Evolutionary conservation across 2,888 invertebrate genomes (phyloP), one percentile per base, ranked within the genome.

Genomic region (Acronicta aceris): DNA sequence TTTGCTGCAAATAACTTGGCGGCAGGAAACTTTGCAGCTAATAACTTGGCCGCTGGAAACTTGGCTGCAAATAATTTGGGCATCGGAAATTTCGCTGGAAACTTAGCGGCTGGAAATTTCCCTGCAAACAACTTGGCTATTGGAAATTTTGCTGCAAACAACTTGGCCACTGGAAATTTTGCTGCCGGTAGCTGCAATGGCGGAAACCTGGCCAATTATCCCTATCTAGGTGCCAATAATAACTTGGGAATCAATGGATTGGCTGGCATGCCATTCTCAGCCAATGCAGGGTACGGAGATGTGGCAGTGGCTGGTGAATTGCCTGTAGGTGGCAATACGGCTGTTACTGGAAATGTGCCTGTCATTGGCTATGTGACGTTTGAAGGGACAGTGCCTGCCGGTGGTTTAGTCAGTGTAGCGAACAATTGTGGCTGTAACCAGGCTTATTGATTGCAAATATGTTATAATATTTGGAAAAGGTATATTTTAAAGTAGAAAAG

Each of bases 331-430:
- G 92, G 92, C 2, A 83, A 81, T 2, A 91, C 92, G 0, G 83
- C 84, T 1, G 81, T 92, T 0, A 56, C 81, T 46, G 93, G 93
- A 10, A 90, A 92, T 36, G 88, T 90, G 59, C 92, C 93, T 67
- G 89, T 93, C 0, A 89, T 93, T 67, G 93, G 93, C 48, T 93
- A 89, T 57, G 93, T 93, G 0, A 89, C 88, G 2, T 93, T 93
- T 54, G 93, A 93, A 54, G 93, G 93, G 0, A 81, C 82, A 2
- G 76, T 93, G 25, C 93, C 93, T 53, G 93, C 91, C 0, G 89
- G 87, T 15, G 93, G 93, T 0, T 68, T 87, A 5, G 93, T 93
- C 0, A 87, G 87, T 7, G 88, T 93, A 5, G 90, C 89, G 0
- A 88, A 79, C 47, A 84, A 83, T 36, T 85, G 84, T 17, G 88